phyloP scores from a whole-genome alignment of 2,113 vertebrate species.

The Stomatorhinus ivindoensis region DNA sequence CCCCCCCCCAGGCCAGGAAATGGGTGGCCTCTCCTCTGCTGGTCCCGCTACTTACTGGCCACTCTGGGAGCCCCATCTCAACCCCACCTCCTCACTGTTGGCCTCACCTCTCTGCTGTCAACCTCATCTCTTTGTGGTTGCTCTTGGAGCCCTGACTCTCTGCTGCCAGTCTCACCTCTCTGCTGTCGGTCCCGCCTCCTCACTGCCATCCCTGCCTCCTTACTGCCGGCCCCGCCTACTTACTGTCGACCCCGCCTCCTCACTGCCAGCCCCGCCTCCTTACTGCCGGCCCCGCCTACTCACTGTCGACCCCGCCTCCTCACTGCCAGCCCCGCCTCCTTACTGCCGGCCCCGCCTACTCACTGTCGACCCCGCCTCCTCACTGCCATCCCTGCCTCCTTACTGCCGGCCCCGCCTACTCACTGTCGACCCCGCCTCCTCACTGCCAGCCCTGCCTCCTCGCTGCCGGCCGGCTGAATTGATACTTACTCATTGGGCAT shows the following conservation, averaged over 20 bases:
- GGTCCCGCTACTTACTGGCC: not conserved
- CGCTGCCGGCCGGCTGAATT: not conserved
- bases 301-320: too few species aligned
- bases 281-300: too few species aligned
- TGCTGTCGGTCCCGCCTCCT: not conserved
- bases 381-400: not conserved
- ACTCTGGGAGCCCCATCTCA: not conserved
- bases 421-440: not conserved
- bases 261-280: too few species aligned
- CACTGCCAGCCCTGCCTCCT: not conserved
- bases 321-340: too few species aligned
- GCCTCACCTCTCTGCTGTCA: not conserved
- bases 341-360: too few species aligned
- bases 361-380: too few species aligned
- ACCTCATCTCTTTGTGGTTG: too few species aligned
- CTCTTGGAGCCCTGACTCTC: not conserved
- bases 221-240: too few species aligned
- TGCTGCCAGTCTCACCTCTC: not conserved
- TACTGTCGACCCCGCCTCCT: too few species aligned
- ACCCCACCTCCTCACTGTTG: not conserved
- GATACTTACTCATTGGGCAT: not conserved
- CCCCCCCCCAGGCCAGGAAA: not conserved
- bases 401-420: not conserved
- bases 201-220: too few species aligned
- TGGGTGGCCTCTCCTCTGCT: not conserved